Evolutionary conservation across 2,888 invertebrate genomes (phyloP), one percentile per base, ranked within the genome.

Genomic region (Troides oblongomaculatus): DNA sequence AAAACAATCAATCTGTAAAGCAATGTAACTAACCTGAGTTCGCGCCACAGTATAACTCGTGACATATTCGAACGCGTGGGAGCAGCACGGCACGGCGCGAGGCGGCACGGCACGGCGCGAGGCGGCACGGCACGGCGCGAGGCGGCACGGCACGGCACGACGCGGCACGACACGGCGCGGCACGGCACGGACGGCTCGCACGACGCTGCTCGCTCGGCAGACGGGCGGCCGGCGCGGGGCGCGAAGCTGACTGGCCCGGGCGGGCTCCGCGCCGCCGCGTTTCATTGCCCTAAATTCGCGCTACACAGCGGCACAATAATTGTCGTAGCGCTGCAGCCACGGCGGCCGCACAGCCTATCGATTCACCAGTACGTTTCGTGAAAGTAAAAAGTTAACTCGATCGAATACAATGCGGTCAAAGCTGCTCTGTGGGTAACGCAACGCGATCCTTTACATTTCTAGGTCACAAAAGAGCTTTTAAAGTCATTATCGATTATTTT

Each of bases 381-480:
- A 87, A 88, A 89, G 85, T 88, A 85, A 90, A 90, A 90, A 89
- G 83, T 89, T 88, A 87, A 88, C 88, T 85, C 89, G 85, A 88
- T 88, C 86, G 85, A 88, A 88, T 87, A 80, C 85, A 86, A 84
- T 89, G 87, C 89, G 88, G 89, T 85, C 87, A 83, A 85, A 70
- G 66, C 65, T 69, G 65, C 66, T 62, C 69, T 58, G 75, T 75
- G 82, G 83, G 78, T 83, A 70, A 83, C 78, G 83, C 84, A 85
- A 86, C 87, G 85, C 85, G 83, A 84, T 83, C 79, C 81, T 79
- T 75, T 73, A 76, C 77, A 81, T 86, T 87, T 88, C 85, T 89
- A 86, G 89, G 86, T 87, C 90, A 85, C 84, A 83, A 84, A 84
- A 81, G 82, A 81, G 81, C 85, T 85, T 81, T 79, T 81, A 84